phyloP scores from a whole-genome alignment of 1,140 invertebrate species.

The Caenorhabditis elegans region DNA sequence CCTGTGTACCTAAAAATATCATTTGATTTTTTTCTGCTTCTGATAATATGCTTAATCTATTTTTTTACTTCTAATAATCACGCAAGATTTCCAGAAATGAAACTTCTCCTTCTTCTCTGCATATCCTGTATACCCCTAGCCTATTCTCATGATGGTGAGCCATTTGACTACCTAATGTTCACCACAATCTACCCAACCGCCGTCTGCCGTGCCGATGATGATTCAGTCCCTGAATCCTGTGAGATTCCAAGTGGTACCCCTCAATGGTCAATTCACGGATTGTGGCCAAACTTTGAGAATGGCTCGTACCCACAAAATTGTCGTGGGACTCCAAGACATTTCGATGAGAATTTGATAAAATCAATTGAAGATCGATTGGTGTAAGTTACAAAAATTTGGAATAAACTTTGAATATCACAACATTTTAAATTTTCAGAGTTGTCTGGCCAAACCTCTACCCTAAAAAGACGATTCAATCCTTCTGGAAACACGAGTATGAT shows the following conservation, averaged over 20 bases:
- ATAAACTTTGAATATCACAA: too few relatives aligned
- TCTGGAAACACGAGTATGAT: slow-evolving; percentile 43
- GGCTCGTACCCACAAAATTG: slow-evolving; percentile 30
- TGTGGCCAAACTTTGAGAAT: slow-evolving; percentile 36
- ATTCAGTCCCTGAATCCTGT: slow-evolving; percentile 38
- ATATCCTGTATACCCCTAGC: background rate
- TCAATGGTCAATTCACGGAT: slow-evolving; percentile 34
- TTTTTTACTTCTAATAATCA: too few relatives aligned
- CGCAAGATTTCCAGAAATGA: background rate
- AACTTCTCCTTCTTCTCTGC: background rate
- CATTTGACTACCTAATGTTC: slow-evolving; percentile 28
- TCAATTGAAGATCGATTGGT: slow-evolving; percentile 3
- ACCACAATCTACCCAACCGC: slow-evolving; percentile 28
- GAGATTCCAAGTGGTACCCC: slow-evolving; percentile 38
- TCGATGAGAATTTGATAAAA: slow-evolving; percentile 7
- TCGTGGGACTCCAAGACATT: background rate
- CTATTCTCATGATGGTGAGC: background rate
- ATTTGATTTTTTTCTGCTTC: too few relatives aligned
- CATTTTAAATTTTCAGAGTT: background rate
- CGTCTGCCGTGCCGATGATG: slow-evolving; percentile 37
- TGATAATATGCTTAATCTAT: too few relatives aligned
- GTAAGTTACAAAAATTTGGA: background rate
- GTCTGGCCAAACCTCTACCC: slow-evolving; percentile 36
- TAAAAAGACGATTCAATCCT: background rate
- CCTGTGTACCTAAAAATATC: too few relatives aligned